Percentiles rank a stretch among this genome's conserved stretches.
phyloP scores from a whole-genome alignment of 2,113 vertebrate genomes.

The Tragelaphus strepsiceros region DNA sequence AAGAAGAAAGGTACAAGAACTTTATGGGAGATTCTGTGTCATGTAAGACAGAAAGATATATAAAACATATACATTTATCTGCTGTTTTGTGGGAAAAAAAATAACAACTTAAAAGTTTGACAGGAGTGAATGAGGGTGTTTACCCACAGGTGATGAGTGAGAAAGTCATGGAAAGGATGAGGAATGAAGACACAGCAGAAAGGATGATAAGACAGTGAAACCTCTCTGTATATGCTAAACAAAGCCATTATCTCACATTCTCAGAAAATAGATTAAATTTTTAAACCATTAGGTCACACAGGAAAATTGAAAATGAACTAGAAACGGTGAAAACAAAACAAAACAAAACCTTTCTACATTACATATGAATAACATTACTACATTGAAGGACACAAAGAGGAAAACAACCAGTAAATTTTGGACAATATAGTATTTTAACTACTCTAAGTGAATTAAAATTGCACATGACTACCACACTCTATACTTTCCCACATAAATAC shows the following conservation, averaged over 20 bases:
- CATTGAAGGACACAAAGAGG: background rate
- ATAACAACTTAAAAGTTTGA: background rate
- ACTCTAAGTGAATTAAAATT: background rate
- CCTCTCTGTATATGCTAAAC: background rate
- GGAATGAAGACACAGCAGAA: background rate
- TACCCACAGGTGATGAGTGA: background rate
- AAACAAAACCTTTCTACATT: background rate
- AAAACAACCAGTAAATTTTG: background rate
- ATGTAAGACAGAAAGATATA: background rate
- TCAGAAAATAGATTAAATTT: background rate
- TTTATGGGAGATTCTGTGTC: background rate
- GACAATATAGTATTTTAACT: background rate
- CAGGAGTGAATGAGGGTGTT: background rate
- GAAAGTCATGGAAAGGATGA: background rate
- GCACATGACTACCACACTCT: background rate
- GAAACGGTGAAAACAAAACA: background rate
- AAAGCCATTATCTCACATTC: background rate
- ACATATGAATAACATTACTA: background rate
- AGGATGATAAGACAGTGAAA: fast-evolving
- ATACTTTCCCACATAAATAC: background rate
- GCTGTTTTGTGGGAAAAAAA: background rate
- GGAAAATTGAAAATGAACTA: background rate
- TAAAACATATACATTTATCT: background rate
- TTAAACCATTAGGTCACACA: background rate
- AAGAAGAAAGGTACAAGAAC: background rate